These are phyloP conservation scores for Resseliella maxima DNA, from an alignment of 2,888 invertebrate genomes.

Conservation along the genomic window DNA sequence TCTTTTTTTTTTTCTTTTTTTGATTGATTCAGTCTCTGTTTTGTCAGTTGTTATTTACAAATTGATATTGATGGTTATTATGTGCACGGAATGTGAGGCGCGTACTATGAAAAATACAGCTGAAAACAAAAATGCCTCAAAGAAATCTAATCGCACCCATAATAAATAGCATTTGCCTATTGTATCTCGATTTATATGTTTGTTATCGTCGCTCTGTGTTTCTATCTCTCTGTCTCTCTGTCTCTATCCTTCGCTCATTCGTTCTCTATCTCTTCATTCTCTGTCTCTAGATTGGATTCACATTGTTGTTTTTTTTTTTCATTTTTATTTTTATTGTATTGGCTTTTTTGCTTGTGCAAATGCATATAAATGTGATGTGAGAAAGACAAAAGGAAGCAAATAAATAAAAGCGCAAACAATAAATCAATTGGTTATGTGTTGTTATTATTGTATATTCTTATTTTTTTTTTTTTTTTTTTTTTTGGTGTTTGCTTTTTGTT, in stretches of 20 bases:
- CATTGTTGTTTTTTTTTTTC: not conserved
- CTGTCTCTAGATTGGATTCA: no score
- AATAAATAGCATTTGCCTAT: conserved; percentile 42
- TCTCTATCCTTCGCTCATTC: no score
- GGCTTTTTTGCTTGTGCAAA: not conserved
- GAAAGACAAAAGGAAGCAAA: conserved; percentile 23
- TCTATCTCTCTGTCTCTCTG: no score
- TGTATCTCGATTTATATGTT: not conserved
- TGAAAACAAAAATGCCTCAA: no score
- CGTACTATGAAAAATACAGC: not conserved
- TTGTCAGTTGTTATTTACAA: conserved; percentile 51
- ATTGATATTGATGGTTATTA: conserved; percentile 51
- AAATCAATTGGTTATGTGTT: conserved; percentile 4
- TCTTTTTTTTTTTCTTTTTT: no score
- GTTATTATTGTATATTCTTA: no score
- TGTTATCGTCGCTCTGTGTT: conserved; percentile 2
- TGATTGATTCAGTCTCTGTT: no score
- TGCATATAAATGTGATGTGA: not conserved
- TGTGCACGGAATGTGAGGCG: not conserved
- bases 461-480: no score
- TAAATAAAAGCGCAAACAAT: conserved; percentile 51
- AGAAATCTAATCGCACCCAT: not conserved
- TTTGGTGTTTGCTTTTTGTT: not conserved
- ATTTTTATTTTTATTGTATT: no score
- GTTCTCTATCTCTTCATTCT: no score